phyloP scores from a whole-genome alignment of 2,113 vertebrate genomes.

The Dryoscopus gambensis region DNA sequence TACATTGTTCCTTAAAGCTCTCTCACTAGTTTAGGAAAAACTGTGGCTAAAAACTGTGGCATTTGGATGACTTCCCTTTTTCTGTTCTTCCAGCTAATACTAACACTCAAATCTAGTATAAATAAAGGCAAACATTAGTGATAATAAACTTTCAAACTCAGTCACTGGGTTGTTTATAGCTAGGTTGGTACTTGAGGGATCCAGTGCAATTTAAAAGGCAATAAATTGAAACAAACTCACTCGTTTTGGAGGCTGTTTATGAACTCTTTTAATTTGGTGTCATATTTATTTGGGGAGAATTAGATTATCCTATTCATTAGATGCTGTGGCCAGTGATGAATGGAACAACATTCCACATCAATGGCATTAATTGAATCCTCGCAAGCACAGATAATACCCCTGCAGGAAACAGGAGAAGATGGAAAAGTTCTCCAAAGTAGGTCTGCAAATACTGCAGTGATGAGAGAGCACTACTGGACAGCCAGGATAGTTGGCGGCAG shows the following conservation, averaged over 20 bases:
- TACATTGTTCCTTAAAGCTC: background rate
- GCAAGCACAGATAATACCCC: constrained; percentile 47
- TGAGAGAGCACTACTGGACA: background rate
- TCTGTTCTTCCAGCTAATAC: constrained; percentile 20
- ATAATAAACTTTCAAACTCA: constrained; percentile 24
- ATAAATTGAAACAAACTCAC: constrained; percentile 48
- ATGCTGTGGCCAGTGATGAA: constrained; percentile 50
- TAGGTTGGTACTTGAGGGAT: constrained; percentile 32
- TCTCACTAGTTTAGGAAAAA: constrained; percentile 10
- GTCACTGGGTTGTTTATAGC: constrained; percentile 19
- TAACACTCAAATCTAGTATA: constrained; percentile 37
- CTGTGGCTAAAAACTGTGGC: background rate
- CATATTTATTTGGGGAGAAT: constrained; percentile 57
- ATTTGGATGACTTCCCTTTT: constrained; percentile 52
- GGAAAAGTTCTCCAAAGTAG: constrained; percentile 46
- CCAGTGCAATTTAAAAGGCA: constrained; percentile 39
- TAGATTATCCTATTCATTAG: constrained; percentile 63
- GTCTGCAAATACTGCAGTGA: constrained; percentile 13
- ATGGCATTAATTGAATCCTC: constrained; percentile 61
- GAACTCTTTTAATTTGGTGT: constrained; percentile 66
- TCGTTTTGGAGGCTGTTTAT: constrained; percentile 50
- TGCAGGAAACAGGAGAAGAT: constrained; percentile 53
- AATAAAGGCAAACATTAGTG: constrained; percentile 33
- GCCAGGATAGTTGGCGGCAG: background rate
- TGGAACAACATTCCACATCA: constrained; percentile 47